These are phyloP conservation scores for Rugalucina vietnamica DNA, from an alignment of 2,888 invertebrate genomes.

Conservation along the genomic window DNA sequence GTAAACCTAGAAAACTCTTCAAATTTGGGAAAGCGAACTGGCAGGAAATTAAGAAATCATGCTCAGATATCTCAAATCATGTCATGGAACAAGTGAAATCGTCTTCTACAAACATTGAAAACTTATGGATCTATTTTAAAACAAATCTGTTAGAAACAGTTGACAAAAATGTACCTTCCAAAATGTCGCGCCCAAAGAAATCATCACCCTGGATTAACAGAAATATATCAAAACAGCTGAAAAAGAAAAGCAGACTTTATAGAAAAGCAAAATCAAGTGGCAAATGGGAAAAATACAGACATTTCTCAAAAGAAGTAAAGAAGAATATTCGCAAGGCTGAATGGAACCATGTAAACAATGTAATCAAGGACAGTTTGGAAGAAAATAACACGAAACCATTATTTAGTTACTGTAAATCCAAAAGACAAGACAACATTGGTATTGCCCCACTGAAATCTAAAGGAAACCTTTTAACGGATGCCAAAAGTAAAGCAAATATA, in stretches of 20 bases:
- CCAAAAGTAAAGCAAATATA: constrained; percentile 33
- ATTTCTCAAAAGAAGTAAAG: constrained; percentile 29
- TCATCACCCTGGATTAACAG: neutral
- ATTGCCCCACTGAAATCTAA: constrained; percentile 18
- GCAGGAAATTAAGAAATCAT: neutral
- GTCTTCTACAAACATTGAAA: neutral
- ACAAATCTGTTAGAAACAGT: neutral
- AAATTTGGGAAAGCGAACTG: constrained; percentile 3
- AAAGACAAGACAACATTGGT: constrained; percentile 38
- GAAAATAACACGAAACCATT: constrained; percentile 35
- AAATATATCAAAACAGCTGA: constrained; percentile 11
- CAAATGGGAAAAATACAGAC: constrained; percentile 24
- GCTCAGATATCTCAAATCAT: neutral
- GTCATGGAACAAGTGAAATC: neutral
- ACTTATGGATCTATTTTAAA: neutral
- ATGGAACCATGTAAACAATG: constrained; percentile 44
- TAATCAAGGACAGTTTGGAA: constrained; percentile 35
- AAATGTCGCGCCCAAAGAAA: constrained; percentile 15
- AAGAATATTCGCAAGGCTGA: constrained; percentile 34
- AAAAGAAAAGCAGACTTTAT: constrained; percentile 37
- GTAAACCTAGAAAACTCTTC: neutral
- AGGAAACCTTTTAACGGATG: constrained; percentile 31
- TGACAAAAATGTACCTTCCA: neutral
- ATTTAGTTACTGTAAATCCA: constrained; percentile 32
- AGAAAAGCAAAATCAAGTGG: constrained; percentile 39